Base-by-base conservation (phyloP, 2,113 vertebrate species). In the Microcebus murinus region DNA sequence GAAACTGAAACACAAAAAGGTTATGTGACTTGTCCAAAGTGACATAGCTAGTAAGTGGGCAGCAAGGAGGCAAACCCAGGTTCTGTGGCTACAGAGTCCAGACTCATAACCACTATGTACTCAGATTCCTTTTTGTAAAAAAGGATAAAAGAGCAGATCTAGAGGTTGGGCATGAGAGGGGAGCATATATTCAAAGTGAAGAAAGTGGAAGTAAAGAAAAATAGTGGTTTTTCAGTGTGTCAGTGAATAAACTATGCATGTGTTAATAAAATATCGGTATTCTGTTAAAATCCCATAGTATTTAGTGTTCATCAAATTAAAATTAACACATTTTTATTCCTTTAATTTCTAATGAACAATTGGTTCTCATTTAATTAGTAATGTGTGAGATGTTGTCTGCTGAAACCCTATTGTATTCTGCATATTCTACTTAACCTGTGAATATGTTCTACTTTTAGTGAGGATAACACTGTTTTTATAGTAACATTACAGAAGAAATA, bases 301-400 rank as follows among this genome's bases (percentile, higher is more conserved):
- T 42, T 93, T 93, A 77, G 48, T 89, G 83, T 92, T 91, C 59
- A n/a, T 90, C 88, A 91, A 93, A 90, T 61, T 92, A 94, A 96
- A 94, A 94, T 95, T 55, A 97, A 96, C 90, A 95, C 74, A 91
- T 97, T 97, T 95, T 89, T 94, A 90, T 96, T 97, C 97, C 87
- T 93, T 94, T 87, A 90, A 96, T 97, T 97, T 97, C 74, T 90
- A 84, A 96, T 94, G 86, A 96, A 94, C 74, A 91, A 59, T 97
- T 96, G 88, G 65, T 94, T 96, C 76, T 95, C 73, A 83, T 93
- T 97, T 97, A 95, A 95, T 97, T 97, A 94, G 68, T 86, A 94
- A 91, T 45, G 18, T 96, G 15, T 42, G 63, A 42, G 68, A 57
- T 87, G 79, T 93, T 95, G 92, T 68, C 80, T 80, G 29, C 74